A percentile compares a stretch with the other conserved stretches of the same genome.
Conservation (phyloP, 2,888 invertebrate species). For the Cataglyphis cursor region DNA sequence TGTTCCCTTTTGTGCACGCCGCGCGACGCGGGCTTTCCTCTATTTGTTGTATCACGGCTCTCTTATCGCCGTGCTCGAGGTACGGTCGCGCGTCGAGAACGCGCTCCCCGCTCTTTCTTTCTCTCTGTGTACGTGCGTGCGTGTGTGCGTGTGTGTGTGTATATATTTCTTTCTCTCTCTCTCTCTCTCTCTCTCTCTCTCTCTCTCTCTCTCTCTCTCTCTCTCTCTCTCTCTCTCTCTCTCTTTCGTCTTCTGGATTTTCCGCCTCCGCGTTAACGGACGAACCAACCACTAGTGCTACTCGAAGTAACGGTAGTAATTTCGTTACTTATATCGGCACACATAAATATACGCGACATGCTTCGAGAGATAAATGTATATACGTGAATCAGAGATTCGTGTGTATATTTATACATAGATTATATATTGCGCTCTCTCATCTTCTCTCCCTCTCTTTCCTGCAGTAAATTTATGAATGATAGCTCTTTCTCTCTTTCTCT, state of each 20-base stretch:
- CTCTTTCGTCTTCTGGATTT: conserved; percentile 1
- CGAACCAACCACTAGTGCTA: conserved; percentile 43
- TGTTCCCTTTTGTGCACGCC: conserved; percentile 72
- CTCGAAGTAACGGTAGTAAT: conserved; percentile 52
- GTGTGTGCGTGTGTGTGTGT: not conserved
- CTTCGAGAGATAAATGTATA: conserved; percentile 34
- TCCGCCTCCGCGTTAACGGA: conserved; percentile 42
- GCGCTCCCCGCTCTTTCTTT: conserved; percentile 38
- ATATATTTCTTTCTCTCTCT: not conserved
- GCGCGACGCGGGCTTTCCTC: conserved; percentile 62
- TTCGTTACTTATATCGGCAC: conserved; percentile 77
- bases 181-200: not conserved
- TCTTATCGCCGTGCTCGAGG: conserved; percentile 63
- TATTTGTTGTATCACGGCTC: conserved; percentile 67
- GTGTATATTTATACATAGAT: not conserved
- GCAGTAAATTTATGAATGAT: conserved; percentile 43
- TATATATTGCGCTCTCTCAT: not conserved
- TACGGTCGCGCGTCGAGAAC: conserved; percentile 45
- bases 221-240: not conserved
- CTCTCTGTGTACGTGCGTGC: conserved; percentile 20
- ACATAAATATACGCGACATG: conserved; percentile 71
- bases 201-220: not conserved
- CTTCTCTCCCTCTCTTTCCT: not conserved
- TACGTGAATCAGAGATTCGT: conserved; percentile 5
- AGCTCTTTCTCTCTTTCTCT: not conserved